Evolutionary conservation across 2,888 invertebrate genomes (phyloP), one percentile per base, ranked within the genome.

Genomic region (Acholoe squamosa): DNA sequence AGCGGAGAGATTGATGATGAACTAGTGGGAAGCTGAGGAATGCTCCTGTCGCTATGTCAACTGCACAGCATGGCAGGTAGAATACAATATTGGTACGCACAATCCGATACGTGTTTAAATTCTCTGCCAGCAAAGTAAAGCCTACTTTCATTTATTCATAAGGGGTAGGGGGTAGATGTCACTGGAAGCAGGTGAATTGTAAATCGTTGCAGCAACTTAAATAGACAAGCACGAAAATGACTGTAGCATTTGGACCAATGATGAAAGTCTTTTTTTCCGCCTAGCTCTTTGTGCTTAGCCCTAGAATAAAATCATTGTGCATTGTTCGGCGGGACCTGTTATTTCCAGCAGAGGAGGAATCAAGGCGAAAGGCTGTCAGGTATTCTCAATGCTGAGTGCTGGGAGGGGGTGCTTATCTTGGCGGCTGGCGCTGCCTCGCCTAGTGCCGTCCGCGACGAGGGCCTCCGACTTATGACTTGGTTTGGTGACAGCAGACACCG

Each of bases 251-350:
- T 43, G 43, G 43, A 43, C 43, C 43, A 19, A 61, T n/a, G 61
- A 61, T 22, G n/a, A 61, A 12, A 22, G 61, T 3, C 19, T 5
- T 61, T 61, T 43, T 43, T 54, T 54, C 19, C 61, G 19, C 19
- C 61, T n/a, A 19, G 1, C 61, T 3, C 61, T 61, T 61, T 61
- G 61, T n/a, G 19, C n/a, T 3, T 61, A n/a, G 61, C n/a, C 61
- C 61, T 61, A n/a, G n/a, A 61, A 61, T 61, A 61, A 61, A 19
- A 61, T 5, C n/a, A 3, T 1, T n/a, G n/a, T 19, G 61, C 61
- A 61, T n/a, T 61, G 61, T 61, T n/a, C 61, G n/a, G n/a, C n/a
- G 61, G 61, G 61, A 61, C n/a, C 22, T 61, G 61, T 61, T 61
- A 61, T 61, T 61, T 61, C 61, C 61, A 61, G 10, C 61, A 61